Percentiles rank a stretch among this genome's conserved stretches.
Evolutionary conservation across 2,797 vertebrate species (phyloP).

Genomic region (Alfaro cultratus): DNA sequence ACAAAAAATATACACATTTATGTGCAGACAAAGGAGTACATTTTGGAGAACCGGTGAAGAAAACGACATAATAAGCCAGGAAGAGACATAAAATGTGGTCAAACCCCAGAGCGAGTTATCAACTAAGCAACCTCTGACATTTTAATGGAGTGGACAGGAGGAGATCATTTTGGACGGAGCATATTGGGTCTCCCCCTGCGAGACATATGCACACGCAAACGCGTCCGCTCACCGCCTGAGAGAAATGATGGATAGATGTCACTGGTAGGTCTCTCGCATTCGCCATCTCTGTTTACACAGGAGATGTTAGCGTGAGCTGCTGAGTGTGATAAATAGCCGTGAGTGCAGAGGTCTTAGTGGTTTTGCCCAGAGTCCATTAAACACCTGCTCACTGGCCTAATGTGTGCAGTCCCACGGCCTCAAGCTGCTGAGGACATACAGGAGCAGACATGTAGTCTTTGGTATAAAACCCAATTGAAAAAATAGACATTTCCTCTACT

Average conservation of each 20-base stretch:
- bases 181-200: slow-evolving; percentile 62
- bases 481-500: background rate
- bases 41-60: slow-evolving; percentile 1
- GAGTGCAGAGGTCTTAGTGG: slow-evolving; percentile 61
- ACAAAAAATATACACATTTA: background rate
- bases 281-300: slow-evolving; percentile 28
- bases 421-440: slow-evolving; percentile 34
- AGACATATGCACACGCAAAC: slow-evolving; percentile 17
- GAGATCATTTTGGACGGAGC: slow-evolving; percentile 58
- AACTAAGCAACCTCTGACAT: slow-evolving; percentile 66
- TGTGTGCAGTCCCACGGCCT: slow-evolving; percentile 56
- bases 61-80: slow-evolving; percentile 5
- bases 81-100: slow-evolving; percentile 30
- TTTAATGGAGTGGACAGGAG: slow-evolving; percentile 69
- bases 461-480: background rate
- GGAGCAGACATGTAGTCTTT: background rate
- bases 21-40: background rate
- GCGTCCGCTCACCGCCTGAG: slow-evolving; percentile 12
- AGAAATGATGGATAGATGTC: slow-evolving; percentile 76
- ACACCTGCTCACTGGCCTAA: slow-evolving; percentile 71
- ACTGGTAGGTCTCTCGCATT: slow-evolving; percentile 57
- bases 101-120: slow-evolving; percentile 53
- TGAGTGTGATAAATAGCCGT: slow-evolving; percentile 49
- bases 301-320: slow-evolving; percentile 20
- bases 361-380: slow-evolving; percentile 76